Base-by-base conservation (phyloP, 2,113 vertebrate species). In the Melanostigma gelatinosum region DNA sequence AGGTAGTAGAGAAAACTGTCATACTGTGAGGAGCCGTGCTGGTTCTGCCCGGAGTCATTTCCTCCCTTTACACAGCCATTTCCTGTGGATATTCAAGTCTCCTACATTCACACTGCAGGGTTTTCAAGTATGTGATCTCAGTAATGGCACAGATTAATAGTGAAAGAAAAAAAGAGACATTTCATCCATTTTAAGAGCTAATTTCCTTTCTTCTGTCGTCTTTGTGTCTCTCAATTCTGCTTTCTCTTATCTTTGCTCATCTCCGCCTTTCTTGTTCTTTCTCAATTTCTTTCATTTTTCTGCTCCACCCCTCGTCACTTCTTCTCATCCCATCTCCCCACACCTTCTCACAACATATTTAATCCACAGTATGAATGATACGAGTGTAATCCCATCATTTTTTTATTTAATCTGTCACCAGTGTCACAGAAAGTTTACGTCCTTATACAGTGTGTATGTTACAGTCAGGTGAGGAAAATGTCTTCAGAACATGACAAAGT, bases 21-120 rank as follows among this genome's bases (percentile, higher is more conserved):
- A 64, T 1, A 60, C 79, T 58, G 78, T 46, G 72, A 77, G 63
- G 50, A 82, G 0, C n/a, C 63, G 1, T 46, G 72, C 69, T 79
- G 70, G 4, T 63, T 75, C 75, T 75, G 75, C 44, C 40, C 58
- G 24, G 36, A 75, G 68, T 70, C 66, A 67, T 64, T 27, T 65
- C 40, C 34, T 50, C 46, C 15, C 46, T 52, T 60, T 46, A 55
- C 32, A 36, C 20, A 52, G 42, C 60, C 22, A 46, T 42, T 72
- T 44, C 71, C n/a, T 72, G 13, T 34, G 36, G 34, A 57, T 29
- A 38, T 44, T 4, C 4, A 22, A 52, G 18, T 27, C 48, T 27
- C 42, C 48, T 12, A 54, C 36, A 16, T 20, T 78, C 24, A 70
- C 60, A 38, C 42, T 60, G 29, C 7, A 60, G 24, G n/a, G 18